Evolutionary conservation across 2,113 vertebrate genomes (phyloP).

Genomic region (Callithrix jacchus): DNA sequence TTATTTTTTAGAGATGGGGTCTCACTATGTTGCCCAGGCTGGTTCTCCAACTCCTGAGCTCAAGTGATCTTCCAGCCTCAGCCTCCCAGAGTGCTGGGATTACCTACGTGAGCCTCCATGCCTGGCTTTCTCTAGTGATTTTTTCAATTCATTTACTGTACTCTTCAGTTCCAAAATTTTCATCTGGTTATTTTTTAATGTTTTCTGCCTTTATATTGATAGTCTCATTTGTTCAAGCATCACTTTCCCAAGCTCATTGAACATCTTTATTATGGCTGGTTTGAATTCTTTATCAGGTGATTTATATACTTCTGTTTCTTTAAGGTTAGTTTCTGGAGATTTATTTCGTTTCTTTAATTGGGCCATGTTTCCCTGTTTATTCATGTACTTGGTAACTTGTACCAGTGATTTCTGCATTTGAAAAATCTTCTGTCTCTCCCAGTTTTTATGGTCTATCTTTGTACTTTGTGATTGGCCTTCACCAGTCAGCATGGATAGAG

Average conservation of each 20-base stretch:
- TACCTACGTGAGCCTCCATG: no score
- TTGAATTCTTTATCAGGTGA: neutral
- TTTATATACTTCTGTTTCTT: neutral
- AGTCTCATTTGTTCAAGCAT: neutral
- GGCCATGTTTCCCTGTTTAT: neutral
- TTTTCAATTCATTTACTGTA: neutral
- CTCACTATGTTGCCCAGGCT: no score
- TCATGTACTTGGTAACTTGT: neutral
- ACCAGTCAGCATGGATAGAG: neutral
- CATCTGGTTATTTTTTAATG: neutral
- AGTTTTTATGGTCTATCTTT: neutral
- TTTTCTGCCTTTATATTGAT: neutral
- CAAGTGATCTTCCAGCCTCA: no score
- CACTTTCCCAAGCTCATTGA: neutral
- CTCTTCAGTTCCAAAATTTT: neutral
- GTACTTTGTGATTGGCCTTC: neutral
- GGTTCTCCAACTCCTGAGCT: no score
- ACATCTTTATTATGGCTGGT: neutral
- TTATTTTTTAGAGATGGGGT: no score
- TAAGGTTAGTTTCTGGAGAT: neutral
- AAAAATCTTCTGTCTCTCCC: neutral
- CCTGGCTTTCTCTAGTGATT: neutral
- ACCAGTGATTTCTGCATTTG: neutral
- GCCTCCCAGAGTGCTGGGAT: no score
- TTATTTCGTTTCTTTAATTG: neutral